Base-by-base conservation (phyloP, 2,113 vertebrate species). In the Stigmatopora nigra region DNA sequence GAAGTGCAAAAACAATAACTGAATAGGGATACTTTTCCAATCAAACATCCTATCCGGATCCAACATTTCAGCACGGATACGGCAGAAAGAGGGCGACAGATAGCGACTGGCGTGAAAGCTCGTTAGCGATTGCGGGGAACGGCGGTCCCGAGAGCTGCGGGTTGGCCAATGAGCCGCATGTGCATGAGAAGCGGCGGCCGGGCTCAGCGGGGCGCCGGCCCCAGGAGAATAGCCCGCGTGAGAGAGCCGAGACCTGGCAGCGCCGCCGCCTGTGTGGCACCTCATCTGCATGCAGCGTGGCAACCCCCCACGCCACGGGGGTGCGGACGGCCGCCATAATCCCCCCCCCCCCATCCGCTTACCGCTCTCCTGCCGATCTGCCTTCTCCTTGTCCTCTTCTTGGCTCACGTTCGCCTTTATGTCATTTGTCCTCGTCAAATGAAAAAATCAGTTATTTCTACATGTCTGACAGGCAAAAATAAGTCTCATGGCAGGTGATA, bases 281-380 rank as follows among this genome's bases (percentile, higher is more conserved):
- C 93, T 97, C 95, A 97, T 98, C 94, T 93, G 91, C 95, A 97
- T 97, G 94, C 95, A 94, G 89, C 91, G 89, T 92, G 93, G 91
- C 93, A 93, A 92, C 93, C 91, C 86, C 87, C 78, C 88, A 87
- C 93, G 71, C 91, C 92, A 92, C 89, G 91, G 88, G 86, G 83
- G 90, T 87, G 88, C 80, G 79, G 75, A 79, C 84, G 48, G 78
- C 82, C 61, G 84, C 87, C 83, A 87, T 89, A 89, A 90, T 89
- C 87, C 88, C 83, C 85, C 86, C 72, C 87, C 88, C 83, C 85
- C 86, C 72, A 78, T 82, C 80, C 79, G 35, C 82, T 76, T 82
- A 63, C 81, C 77, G 72, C 76, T 83, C 78, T 73, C 79, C 75
- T 82, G 69, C 78, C 70, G 77, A 68, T 71, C 47, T 31, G 25